Evolutionary conservation across 2,888 invertebrate genomes (phyloP), one percentile per base, ranked within the genome.

Genomic region (Esperia sulphurella): DNA sequence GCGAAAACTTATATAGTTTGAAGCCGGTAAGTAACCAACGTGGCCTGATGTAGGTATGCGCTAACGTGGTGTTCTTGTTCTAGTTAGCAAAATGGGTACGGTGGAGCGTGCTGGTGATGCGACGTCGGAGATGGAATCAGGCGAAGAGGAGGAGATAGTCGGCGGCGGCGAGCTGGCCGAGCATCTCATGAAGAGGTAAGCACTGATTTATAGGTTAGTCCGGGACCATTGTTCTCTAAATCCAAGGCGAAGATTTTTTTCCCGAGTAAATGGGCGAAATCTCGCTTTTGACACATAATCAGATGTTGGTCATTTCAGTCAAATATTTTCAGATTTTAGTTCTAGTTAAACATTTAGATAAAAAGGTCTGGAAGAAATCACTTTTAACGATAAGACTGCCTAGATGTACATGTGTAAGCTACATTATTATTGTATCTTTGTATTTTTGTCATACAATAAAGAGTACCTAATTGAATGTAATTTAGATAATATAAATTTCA

Each of bases 101-200:
- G 92, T 93, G 63, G 93, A 94, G 71, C 92, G 91, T 61, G 90
- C 91, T 66, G 92, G 91, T 54, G 93, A 93, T 73, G 91, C 92
- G 57, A 91, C 92, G 52, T 93, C 92, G 51, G 93, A 92, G 55
- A 82, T 93, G 65, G 94, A 94, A 72, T 93, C 93, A 40, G 91
- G 92, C 35, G 94, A 93, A 53, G 93, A 93, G 48, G 92, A 92
- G 59, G 92, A 91, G 65, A 90, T 90, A 41, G 84, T 88, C 14
- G 86, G 90, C 43, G 91, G 91, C 45, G 91, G 90, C 39, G 86
- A 87, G 71, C 65, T 84, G 61, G 76, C 88, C 49, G 77, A 81
- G 64, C 81, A 85, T 63, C 73, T 86, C 57, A 69, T 85, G 75
- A 83, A 86, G 70, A 82, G 87, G 89, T 89, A 64, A 64, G 62